A percentile compares a stretch with the other conserved stretches of the same genome.
These are phyloP conservation scores for Amblyteles armatorius DNA, from an alignment of 2,888 invertebrate species.

Conservation along the genomic window DNA sequence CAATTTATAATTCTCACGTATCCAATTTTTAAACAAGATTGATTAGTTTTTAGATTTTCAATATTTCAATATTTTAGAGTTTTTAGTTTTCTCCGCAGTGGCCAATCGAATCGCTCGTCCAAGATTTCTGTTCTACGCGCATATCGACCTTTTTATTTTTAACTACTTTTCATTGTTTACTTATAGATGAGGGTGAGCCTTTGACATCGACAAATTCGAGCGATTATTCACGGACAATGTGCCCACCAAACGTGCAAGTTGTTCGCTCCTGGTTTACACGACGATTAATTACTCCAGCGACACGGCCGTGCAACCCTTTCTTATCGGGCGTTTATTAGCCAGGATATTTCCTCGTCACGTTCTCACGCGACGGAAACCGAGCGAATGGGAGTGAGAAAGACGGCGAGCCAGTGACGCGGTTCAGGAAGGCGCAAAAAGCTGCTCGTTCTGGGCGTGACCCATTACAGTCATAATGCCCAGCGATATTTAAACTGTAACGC, in stretches of 20 bases:
- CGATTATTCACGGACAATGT: slow-evolving; percentile 57
- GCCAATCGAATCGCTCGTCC: too few relatives aligned
- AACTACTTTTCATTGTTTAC: slow-evolving; percentile 30
- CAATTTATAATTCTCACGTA: background rate
- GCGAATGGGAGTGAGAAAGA: slow-evolving; percentile 48
- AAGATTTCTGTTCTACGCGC: background rate
- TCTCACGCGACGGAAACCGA: slow-evolving; percentile 73
- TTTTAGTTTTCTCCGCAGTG: too few relatives aligned
- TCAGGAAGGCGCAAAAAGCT: slow-evolving; percentile 49
- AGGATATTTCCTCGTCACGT: slow-evolving; percentile 57
- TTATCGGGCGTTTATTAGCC: slow-evolving; percentile 51
- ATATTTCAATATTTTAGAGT: too few relatives aligned
- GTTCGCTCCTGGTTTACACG: slow-evolving; percentile 61
- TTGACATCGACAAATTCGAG: slow-evolving; percentile 48
- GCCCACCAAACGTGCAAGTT: slow-evolving; percentile 37
- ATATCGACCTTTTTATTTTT: background rate
- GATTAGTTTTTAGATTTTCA: too few relatives aligned
- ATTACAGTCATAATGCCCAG: slow-evolving; percentile 81
- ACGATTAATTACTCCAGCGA: slow-evolving; percentile 65
- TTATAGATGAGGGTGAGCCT: background rate
- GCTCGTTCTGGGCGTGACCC: slow-evolving; percentile 81
- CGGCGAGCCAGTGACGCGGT: slow-evolving; percentile 16
- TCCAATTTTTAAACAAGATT: too few relatives aligned
- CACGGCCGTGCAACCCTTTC: slow-evolving; percentile 65
- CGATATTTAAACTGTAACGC: slow-evolving; percentile 84